Conservation (phyloP, 2,113 vertebrate genomes). For the Zapus hudsonius region DNA sequence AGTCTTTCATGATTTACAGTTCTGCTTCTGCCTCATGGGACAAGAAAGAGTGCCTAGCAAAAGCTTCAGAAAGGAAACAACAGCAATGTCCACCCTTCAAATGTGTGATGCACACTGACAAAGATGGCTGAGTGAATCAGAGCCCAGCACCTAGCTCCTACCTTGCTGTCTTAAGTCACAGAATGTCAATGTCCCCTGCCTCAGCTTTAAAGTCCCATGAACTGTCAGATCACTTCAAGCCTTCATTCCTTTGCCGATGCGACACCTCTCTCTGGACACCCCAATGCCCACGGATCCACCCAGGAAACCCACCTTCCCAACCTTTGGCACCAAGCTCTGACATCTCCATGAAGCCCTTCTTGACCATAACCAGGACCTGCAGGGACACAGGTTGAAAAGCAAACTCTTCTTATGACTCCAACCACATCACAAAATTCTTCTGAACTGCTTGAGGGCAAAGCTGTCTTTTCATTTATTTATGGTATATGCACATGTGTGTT, state of each 20-base stretch:
- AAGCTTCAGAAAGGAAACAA: no score
- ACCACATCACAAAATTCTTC: not conserved
- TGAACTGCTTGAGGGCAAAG: not conserved
- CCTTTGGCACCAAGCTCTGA: not conserved
- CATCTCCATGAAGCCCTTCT: not conserved
- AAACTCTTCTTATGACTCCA: not conserved
- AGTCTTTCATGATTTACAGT: no score
- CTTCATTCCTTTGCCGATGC: not conserved
- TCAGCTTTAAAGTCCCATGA: not conserved
- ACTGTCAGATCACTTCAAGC: not conserved
- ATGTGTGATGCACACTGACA: not conserved
- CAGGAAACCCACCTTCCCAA: not conserved
- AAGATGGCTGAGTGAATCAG: not conserved
- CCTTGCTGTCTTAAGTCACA: no score
- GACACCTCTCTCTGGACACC: not conserved
- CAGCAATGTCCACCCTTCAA: no score
- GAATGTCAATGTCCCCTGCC: not conserved
- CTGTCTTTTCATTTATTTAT: not conserved
- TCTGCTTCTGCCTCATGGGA: no score
- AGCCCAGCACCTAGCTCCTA: not conserved
- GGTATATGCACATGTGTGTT: no score
- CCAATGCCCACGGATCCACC: not conserved
- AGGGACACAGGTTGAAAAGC: not conserved
- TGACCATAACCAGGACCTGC: not conserved
- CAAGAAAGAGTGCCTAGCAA: no score